phyloP scores from a whole-genome alignment of 30 jellyfish, hydroid and myxozoan genomes.

The Nemopilema nomurai region DNA sequence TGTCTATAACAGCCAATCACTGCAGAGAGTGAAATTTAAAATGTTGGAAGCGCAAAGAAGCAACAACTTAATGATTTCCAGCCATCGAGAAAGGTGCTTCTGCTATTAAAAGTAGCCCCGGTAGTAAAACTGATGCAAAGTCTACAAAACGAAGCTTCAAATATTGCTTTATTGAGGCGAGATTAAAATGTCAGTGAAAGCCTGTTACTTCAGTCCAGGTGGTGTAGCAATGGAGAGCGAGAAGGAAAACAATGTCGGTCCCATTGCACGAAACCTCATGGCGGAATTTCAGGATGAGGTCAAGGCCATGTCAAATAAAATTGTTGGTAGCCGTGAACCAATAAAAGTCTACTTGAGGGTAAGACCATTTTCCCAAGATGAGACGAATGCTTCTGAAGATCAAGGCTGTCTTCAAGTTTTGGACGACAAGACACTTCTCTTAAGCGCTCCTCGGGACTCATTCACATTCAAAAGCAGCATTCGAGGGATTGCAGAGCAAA shows the following conservation, averaged over 20 bases:
- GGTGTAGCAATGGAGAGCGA: slow-evolving; percentile 6
- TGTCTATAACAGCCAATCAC: not conserved
- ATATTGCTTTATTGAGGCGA: not conserved
- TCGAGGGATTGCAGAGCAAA: slow-evolving; percentile 86
- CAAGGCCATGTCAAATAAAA: not conserved
- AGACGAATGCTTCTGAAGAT: slow-evolving; percentile 59
- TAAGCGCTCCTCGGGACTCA: slow-evolving; percentile 90
- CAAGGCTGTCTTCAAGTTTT: slow-evolving; percentile 80
- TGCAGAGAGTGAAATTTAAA: not conserved
- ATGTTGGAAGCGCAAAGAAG: not conserved
- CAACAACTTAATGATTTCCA: too few relatives aligned
- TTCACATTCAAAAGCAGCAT: slow-evolving; percentile 83
- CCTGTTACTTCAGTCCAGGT: slow-evolving; percentile 63
- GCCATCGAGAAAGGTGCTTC: too few relatives aligned
- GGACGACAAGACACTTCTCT: slow-evolving; percentile 58
- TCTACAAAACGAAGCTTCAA: too few relatives aligned
- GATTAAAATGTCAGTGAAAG: slow-evolving; percentile 54
- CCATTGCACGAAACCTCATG: slow-evolving; percentile 31
- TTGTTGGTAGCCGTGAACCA: slow-evolving; percentile 67
- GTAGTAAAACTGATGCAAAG: too few relatives aligned
- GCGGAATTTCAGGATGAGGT: slow-evolving; percentile 39
- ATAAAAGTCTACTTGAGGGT: slow-evolving; percentile 86
- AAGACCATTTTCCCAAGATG: slow-evolving; percentile 85
- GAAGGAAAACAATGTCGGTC: slow-evolving; percentile 11
- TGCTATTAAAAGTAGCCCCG: too few relatives aligned